Conservation (phyloP, 2,113 vertebrate species). For the Xenopus laevis region DNA sequence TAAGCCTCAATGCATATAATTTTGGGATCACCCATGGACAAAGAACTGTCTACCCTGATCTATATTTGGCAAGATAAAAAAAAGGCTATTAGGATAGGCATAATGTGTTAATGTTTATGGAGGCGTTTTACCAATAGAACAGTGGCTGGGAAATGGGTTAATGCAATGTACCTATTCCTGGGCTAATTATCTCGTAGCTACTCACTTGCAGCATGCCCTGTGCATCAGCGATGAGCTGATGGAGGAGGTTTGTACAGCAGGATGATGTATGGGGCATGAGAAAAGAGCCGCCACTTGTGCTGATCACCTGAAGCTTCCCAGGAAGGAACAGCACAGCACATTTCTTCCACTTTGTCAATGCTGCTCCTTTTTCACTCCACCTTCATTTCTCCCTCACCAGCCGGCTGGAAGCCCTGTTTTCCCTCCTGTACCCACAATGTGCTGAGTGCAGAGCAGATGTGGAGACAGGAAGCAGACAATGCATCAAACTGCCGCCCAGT, state of each 20-base stretch:
- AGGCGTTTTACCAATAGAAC: not conserved
- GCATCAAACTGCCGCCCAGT: slow-evolving; percentile 29
- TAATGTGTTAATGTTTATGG: no score
- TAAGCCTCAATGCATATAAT: no score
- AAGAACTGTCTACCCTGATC: no score
- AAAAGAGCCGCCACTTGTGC: not conserved
- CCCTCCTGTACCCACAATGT: slow-evolving; percentile 52
- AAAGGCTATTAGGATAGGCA: no score
- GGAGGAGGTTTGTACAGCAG: slow-evolving; percentile 4
- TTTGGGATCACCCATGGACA: no score
- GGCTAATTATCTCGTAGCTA: not conserved
- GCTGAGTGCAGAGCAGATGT: slow-evolving; percentile 33
- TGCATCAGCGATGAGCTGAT: slow-evolving; percentile 19
- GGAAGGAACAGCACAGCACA: slow-evolving; percentile 15
- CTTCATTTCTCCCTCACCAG: not conserved
- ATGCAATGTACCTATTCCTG: not conserved
- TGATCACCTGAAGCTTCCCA: slow-evolving; percentile 28
- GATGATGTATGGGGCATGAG: slow-evolving; percentile 20
- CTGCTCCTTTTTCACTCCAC: not conserved
- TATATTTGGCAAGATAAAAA: no score
- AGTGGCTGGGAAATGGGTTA: not conserved
- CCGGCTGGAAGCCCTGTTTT: slow-evolving; percentile 37
- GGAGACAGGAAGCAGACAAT: slow-evolving; percentile 11
- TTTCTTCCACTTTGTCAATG: slow-evolving; percentile 6
- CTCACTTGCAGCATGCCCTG: not conserved